Evolutionary conservation across 2,797 vertebrate genomes (phyloP).

Genomic region (Hafferia zeledoni): DNA sequence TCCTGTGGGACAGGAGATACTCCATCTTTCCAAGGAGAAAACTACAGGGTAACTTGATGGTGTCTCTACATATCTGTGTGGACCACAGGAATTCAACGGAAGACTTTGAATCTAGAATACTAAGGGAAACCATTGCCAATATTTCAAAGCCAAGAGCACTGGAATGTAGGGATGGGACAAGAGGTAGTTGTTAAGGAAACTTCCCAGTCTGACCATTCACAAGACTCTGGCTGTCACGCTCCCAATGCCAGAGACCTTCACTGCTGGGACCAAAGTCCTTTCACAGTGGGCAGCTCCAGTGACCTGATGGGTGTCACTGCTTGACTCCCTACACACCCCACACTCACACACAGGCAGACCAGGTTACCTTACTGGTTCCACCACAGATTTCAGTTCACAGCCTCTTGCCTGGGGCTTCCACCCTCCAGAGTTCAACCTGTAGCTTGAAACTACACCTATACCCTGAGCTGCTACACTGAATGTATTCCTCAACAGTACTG

Average conservation of each 20-base stretch:
- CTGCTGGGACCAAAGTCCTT: background rate
- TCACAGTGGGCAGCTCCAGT: fast-evolving
- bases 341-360: background rate
- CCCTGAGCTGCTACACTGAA: no score
- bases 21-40: background rate
- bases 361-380: fast-evolving
- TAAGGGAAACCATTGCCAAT: fast-evolving
- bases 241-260: background rate
- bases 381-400: background rate
- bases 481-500: no score
- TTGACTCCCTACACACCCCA: background rate
- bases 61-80: fast-evolving
- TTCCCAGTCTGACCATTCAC: background rate
- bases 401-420: no score
- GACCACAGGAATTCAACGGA: background rate
- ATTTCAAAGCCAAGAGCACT: background rate
- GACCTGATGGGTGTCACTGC: no score
- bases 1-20: background rate
- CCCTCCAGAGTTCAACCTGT: no score
- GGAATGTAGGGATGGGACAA: background rate
- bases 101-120: background rate
- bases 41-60: fast-evolving
- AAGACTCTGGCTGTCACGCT: background rate
- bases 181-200: background rate
- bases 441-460: no score